These are phyloP conservation scores for Pocillopora verrucosa DNA, from an alignment of 64 coral and sea anemone species.

Conservation along the genomic window DNA sequence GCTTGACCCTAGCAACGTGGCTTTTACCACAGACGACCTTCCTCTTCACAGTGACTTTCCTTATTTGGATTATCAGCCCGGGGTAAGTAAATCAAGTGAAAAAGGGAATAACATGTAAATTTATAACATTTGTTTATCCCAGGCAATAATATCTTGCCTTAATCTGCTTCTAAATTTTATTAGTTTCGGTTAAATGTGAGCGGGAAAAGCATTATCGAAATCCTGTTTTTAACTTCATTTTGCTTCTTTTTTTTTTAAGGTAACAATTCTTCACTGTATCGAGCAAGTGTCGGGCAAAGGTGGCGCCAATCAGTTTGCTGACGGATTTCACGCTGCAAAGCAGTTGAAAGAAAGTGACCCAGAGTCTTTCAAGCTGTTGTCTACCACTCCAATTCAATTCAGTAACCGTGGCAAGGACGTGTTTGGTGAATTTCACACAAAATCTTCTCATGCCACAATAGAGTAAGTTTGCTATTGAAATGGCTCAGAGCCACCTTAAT, in stretches of 20 bases:
- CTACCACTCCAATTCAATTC: conserved; percentile 51
- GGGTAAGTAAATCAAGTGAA: conserved; percentile 35
- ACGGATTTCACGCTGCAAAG: conserved; percentile 75
- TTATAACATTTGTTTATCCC: neutral
- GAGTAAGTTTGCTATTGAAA: conserved; percentile 54
- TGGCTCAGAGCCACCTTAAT: no score
- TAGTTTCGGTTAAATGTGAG: neutral
- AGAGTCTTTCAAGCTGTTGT: conserved; percentile 51
- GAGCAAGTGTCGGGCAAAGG: conserved; percentile 46
- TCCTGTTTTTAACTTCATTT: neutral
- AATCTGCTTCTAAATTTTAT: neutral
- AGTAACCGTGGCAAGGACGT: conserved; percentile 59
- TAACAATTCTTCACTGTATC: conserved; percentile 75
- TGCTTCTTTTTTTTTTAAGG: conserved; percentile 10
- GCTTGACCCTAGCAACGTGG: conserved; percentile 71
- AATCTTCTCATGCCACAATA: conserved; percentile 35
- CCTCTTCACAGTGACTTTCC: conserved; percentile 71
- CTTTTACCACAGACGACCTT: conserved; percentile 52
- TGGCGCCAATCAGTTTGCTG: conserved; percentile 69
- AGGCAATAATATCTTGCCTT: neutral
- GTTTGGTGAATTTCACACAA: conserved; percentile 70
- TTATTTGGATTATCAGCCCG: conserved; percentile 53
- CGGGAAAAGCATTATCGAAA: neutral
- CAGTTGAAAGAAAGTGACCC: conserved; percentile 60
- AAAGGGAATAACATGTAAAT: neutral